phyloP scores from a whole-genome alignment of 2,888 invertebrate genomes.

The Archips crataeganus region DNA sequence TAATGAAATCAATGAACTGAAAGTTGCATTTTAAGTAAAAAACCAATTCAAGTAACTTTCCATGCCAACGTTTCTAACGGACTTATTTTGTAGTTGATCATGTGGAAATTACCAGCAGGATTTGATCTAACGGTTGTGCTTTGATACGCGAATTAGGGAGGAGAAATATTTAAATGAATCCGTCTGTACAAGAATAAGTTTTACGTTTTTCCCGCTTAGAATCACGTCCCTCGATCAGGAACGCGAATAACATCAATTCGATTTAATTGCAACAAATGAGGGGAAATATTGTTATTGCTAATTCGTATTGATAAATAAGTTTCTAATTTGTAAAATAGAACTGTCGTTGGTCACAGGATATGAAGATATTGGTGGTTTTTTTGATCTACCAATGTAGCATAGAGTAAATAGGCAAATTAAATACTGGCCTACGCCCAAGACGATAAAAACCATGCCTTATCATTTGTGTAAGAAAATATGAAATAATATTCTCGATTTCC shows the following conservation, averaged over 20 bases:
- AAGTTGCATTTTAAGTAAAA: slow-evolving; percentile 69
- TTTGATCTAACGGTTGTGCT: slow-evolving; percentile 71
- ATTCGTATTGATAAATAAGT: slow-evolving; percentile 1
- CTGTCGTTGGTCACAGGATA: not conserved
- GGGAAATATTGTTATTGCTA: slow-evolving; percentile 7
- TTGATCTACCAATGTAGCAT: too few species aligned
- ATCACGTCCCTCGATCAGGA: slow-evolving; percentile 8
- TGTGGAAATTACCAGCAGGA: slow-evolving; percentile 57
- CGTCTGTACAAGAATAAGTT: not conserved
- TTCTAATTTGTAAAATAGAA: not conserved
- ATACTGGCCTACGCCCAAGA: not conserved
- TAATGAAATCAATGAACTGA: slow-evolving; percentile 74
- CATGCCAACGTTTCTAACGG: slow-evolving; percentile 52
- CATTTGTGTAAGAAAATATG: slow-evolving; percentile 11
- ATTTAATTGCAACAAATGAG: not conserved
- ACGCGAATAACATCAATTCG: not conserved
- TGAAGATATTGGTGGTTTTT: too few species aligned
- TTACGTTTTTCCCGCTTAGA: not conserved
- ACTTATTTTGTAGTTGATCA: slow-evolving; percentile 63
- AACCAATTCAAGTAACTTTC: slow-evolving; percentile 57
- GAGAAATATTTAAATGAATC: slow-evolving; percentile 28
- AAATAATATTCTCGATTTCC: slow-evolving; percentile 40
- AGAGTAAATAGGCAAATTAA: not conserved
- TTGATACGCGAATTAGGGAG: slow-evolving; percentile 21
- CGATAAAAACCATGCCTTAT: slow-evolving; percentile 7